A percentile compares a stretch with the other conserved stretches of the same genome.
Conservation (phyloP, 2,797 vertebrate genomes). For the Propithecus perrieri region DNA sequence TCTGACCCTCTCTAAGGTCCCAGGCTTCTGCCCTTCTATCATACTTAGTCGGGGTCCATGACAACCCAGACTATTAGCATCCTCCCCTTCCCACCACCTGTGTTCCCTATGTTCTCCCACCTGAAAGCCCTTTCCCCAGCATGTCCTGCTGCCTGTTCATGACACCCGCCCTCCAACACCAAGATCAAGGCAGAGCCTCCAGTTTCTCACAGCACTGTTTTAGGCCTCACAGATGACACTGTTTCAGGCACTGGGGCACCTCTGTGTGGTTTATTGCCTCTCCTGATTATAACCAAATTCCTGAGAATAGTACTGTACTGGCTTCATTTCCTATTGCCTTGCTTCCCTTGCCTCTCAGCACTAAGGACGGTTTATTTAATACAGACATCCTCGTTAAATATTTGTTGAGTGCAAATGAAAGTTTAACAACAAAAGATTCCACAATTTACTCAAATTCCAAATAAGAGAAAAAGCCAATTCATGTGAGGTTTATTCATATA, state of each 20-base stretch:
- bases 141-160: not conserved
- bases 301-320: not conserved
- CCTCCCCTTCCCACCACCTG: too few species aligned
- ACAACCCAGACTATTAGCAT: not conserved
- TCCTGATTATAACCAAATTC: not conserved
- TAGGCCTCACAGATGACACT: not conserved
- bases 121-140: not conserved
- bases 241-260: not conserved
- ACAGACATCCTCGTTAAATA: not conserved
- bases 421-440: not conserved
- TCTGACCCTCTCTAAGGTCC: not conserved
- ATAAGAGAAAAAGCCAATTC: not conserved
- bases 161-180: not conserved
- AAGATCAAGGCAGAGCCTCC: not conserved
- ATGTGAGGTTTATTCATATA: not conserved
- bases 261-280: not conserved
- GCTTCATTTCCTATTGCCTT: not conserved
- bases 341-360: not conserved
- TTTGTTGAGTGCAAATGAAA: not conserved
- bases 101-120: rapidly evolving
- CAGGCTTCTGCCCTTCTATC: not conserved
- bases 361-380: not conserved
- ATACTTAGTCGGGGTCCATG: not conserved
- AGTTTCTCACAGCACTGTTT: not conserved
- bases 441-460: not conserved